Percentiles rank a stretch among this genome's conserved stretches.
phyloP scores from a whole-genome alignment of 2,888 invertebrate species.

The Griposia aprilina region DNA sequence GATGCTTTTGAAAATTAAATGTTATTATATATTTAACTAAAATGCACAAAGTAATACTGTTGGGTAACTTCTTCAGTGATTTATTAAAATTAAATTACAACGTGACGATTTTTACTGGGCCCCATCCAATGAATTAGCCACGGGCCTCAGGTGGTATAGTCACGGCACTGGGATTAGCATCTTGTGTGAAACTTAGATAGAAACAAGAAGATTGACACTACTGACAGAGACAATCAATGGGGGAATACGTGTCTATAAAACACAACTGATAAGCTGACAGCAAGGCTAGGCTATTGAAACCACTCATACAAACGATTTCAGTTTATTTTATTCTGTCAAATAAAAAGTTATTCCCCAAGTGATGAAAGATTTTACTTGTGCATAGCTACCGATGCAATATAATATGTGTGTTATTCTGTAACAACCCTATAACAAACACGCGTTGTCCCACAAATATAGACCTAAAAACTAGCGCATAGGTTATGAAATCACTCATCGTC shows the following conservation, averaged over 20 bases:
- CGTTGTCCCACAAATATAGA: constrained; percentile 69
- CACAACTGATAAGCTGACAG: background rate
- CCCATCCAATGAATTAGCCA: too few species aligned
- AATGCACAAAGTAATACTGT: too few species aligned
- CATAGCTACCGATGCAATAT: background rate
- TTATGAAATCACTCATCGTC: constrained; percentile 73
- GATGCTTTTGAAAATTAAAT: too few species aligned
- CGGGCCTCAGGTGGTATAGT: too few species aligned
- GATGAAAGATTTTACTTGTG: background rate
- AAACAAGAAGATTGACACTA: background rate
- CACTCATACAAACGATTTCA: background rate
- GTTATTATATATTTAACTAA: too few species aligned
- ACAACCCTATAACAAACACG: constrained; percentile 59
- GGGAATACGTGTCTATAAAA: background rate
- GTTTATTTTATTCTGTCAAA: background rate
- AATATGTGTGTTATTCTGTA: constrained; percentile 37
- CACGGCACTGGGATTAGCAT: too few species aligned
- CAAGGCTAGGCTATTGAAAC: background rate
- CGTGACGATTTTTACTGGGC: too few species aligned
- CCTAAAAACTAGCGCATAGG: constrained; percentile 76
- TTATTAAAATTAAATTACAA: too few species aligned
- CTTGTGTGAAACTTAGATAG: background rate
- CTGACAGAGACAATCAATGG: background rate
- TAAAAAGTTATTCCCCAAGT: background rate
- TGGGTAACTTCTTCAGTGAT: too few species aligned